Evolutionary conservation across 1,140 invertebrate genomes (phyloP).

Genomic region (Pinna nobilis): DNA sequence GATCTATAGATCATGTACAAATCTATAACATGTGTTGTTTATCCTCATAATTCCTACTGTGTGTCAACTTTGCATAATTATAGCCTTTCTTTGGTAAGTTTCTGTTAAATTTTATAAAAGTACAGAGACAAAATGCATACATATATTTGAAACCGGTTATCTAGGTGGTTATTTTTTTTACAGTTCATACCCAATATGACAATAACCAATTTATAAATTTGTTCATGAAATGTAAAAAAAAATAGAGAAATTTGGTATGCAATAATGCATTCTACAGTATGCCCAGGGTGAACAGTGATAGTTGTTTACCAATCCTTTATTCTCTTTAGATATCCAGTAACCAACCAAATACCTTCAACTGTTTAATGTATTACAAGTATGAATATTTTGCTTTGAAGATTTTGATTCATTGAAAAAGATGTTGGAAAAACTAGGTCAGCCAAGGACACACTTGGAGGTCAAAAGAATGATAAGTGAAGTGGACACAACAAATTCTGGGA

Average conservation of each 20-base stretch:
- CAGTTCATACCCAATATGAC: too few relatives aligned
- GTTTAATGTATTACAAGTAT: background rate
- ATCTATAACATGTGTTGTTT: too few relatives aligned
- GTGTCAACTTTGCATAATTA: too few relatives aligned
- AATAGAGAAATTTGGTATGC: background rate
- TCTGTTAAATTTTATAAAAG: too few relatives aligned
- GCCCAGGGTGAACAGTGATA: background rate
- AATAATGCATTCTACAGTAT: background rate
- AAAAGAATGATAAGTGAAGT: slow-evolving; percentile 88
- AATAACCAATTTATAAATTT: too few relatives aligned
- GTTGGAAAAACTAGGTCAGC: slow-evolving; percentile 94
- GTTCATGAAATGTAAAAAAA: background rate
- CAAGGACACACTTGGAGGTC: slow-evolving; percentile 92
- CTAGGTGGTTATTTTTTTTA: too few relatives aligned
- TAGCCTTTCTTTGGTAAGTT: too few relatives aligned
- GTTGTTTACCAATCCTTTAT: background rate
- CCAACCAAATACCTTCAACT: background rate
- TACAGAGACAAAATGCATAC: too few relatives aligned
- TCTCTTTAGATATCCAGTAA: background rate
- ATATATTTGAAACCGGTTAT: too few relatives aligned
- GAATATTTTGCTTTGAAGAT: slow-evolving; percentile 74
- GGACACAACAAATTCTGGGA: slow-evolving; percentile 57
- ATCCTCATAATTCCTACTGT: too few relatives aligned
- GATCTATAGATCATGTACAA: too few relatives aligned
- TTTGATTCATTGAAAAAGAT: slow-evolving; percentile 91